Evolutionary conservation across 2,797 vertebrate species (phyloP), one percentile per base, ranked within the genome.

Genomic region (Melopsittacus undulatus): DNA sequence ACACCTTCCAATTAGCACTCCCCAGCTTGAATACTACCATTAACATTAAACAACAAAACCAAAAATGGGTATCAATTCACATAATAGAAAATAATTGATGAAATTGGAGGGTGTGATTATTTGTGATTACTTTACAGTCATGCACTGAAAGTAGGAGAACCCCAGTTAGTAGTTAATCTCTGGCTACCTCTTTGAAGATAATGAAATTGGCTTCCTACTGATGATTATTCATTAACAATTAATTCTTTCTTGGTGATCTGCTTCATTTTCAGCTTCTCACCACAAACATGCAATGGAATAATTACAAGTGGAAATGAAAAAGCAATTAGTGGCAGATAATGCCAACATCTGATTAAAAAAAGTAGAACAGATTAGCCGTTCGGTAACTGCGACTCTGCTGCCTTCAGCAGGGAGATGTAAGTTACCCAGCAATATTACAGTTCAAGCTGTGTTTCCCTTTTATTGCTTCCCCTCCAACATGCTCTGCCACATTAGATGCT

Each of bases 211-310:
- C 98, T 98, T 98, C 98, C 98, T 97, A 98, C 98, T 97, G 98
- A 98, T 98, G 97, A 98, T 98, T 98, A 98, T 98, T 98, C 98
- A 98, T 98, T 98, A 98, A 98, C 98, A 98, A 98, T 98, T 98
- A 98, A 98, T 98, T 98, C 98, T 98, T 98, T 98, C 97, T 98
- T 97, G 96, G 97, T 98, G 97, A 98, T 98, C 97, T 97, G 97
- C 97, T 97, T 98, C 96, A 98, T 98, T 98, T 98, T 98, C 98
- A 97, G 97, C 96, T 98, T 98, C 98, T 98, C 97, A 97, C 97
- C 95, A 97, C 97, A 98, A 98, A 98, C 98, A 98, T 96, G 97
- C 97, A 97, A 97, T 97, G 97, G 98, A 98, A 98, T 98, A 98
- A 98, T 98, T 98, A 98, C 97, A 97, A 98, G 97, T 98, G 97